Conservation (phyloP, 1,140 invertebrate genomes). For the Drosophila biarmipes region DNA sequence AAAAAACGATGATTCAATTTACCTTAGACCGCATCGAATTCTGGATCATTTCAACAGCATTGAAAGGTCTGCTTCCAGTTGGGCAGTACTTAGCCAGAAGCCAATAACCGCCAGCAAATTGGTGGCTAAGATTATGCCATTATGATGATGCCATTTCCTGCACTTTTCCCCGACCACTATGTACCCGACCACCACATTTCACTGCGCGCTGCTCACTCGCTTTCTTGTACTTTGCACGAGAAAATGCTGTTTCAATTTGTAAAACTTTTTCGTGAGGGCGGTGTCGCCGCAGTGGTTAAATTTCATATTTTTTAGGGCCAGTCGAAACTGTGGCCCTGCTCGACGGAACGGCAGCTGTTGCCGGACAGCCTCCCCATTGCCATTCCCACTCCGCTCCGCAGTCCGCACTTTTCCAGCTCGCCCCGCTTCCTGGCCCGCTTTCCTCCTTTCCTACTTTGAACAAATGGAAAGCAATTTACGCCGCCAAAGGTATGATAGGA, state of each 20-base stretch:
- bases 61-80: conserved; percentile 5
- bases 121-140: conserved; percentile 13
- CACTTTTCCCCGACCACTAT: not conserved
- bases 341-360: conserved; percentile 67
- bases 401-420: not conserved
- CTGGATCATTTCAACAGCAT: conserved; percentile 6
- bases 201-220: conserved; percentile 46
- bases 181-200: not conserved
- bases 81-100: not conserved
- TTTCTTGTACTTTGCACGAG: conserved; percentile 51
- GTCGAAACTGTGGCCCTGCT: conserved; percentile 46
- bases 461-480: conserved; percentile 79
- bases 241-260: conserved; percentile 75
- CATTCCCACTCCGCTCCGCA: not conserved
- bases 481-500: conserved; percentile 35
- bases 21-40: conserved; percentile 2
- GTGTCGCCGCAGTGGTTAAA: conserved; percentile 37
- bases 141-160: not conserved
- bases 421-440: not conserved
- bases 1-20: conserved; percentile 1
- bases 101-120: conserved; percentile 9
- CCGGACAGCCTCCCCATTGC: conserved; percentile 32
- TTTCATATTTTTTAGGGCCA: conserved; percentile 57
- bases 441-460: conserved; percentile 10
- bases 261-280: conserved; percentile 54